Conservation (phyloP, 2,113 vertebrate genomes). For the Neoarius graeffei region DNA sequence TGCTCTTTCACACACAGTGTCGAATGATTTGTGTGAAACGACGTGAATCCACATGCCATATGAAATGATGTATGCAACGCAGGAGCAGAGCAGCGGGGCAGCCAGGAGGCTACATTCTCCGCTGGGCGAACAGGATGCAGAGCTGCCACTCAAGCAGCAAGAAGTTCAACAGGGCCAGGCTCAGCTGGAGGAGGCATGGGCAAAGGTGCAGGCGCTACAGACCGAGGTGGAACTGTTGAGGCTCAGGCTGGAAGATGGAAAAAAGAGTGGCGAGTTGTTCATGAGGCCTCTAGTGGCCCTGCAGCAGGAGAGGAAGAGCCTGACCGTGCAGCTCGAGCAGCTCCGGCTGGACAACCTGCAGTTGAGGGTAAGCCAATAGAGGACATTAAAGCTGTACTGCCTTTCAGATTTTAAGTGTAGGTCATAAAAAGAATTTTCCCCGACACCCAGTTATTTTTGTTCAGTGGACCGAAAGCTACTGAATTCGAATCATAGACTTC, state of each 20-base stretch:
- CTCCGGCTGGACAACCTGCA: slow-evolving; percentile 74
- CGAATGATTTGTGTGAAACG: not conserved
- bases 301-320: slow-evolving; percentile 74
- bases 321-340: slow-evolving; percentile 71
- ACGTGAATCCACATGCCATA: not conserved
- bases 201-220: slow-evolving; percentile 64
- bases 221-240: slow-evolving; percentile 68
- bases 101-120: slow-evolving; percentile 60
- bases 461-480: no score
- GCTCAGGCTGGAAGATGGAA: slow-evolving; percentile 70
- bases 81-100: slow-evolving; percentile 66
- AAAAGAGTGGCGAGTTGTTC: slow-evolving; percentile 66
- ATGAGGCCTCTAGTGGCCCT: slow-evolving; percentile 63
- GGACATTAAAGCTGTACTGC: not conserved
- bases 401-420: no score
- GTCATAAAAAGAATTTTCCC: no score
- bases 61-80: slow-evolving; percentile 9
- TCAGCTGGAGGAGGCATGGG: slow-evolving; percentile 57
- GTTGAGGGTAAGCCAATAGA: slow-evolving; percentile 70
- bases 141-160: slow-evolving; percentile 64
- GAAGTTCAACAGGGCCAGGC: slow-evolving; percentile 59
- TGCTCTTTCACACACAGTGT: not conserved
- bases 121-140: slow-evolving; percentile 66
- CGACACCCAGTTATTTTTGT: no score
- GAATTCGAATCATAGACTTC: no score